Conservation (phyloP, 2,113 vertebrate species). For the Rhynchopsitta pachyrhyncha region DNA sequence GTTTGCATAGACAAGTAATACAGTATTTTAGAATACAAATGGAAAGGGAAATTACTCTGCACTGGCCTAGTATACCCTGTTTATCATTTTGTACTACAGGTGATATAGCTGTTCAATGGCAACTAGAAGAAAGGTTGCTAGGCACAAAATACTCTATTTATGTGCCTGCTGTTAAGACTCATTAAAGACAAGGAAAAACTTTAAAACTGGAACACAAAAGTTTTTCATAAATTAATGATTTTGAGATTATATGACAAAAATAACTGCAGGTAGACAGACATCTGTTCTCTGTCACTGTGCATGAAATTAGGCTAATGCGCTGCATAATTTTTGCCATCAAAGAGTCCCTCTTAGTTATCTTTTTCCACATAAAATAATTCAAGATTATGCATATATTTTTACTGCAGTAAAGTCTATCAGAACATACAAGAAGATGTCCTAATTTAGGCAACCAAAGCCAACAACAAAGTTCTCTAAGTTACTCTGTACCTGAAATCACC, state of each 20-base stretch:
- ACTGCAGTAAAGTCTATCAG: neutral
- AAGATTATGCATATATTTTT: neutral
- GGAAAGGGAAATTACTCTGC: constrained; percentile 43
- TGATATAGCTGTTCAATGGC: constrained; percentile 44
- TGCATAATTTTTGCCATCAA: neutral
- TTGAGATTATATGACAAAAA: constrained; percentile 18
- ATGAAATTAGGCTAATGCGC: neutral
- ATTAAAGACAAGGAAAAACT: constrained; percentile 25
- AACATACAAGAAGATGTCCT: neutral
- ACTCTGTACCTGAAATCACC: neutral
- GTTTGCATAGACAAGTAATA: constrained; percentile 25
- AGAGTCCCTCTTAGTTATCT: neutral
- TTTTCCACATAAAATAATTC: neutral
- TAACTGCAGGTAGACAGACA: neutral
- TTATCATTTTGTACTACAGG: constrained; percentile 47
- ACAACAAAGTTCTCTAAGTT: neutral
- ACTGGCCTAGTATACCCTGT: constrained; percentile 6
- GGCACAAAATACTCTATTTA: constrained; percentile 9
- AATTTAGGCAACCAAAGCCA: neutral
- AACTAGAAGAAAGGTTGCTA: constrained; percentile 40
- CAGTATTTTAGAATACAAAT: constrained; percentile 49
- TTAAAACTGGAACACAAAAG: neutral
- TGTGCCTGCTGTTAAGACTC: constrained; percentile 17
- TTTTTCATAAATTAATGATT: constrained; percentile 12
- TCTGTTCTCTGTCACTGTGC: neutral